phyloP scores from a whole-genome alignment of 2,888 invertebrate genomes.

The Girardia tigrina region DNA sequence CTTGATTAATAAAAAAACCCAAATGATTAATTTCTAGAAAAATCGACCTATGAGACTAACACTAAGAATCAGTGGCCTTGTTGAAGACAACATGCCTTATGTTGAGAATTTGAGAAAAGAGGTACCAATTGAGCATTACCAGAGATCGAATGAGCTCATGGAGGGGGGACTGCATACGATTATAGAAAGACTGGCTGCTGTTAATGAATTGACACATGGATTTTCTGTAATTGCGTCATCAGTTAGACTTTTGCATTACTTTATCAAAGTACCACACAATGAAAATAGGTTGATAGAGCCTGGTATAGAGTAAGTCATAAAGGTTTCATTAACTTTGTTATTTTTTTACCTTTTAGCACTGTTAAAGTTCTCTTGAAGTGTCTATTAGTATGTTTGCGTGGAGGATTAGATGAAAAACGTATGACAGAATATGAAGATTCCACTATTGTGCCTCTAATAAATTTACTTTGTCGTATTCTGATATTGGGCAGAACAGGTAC shows the following conservation, averaged over 20 bases:
- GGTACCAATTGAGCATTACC: not conserved
- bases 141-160: not conserved
- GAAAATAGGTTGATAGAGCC: not conserved
- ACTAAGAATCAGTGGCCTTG: constrained; percentile 21
- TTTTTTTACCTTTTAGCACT: not conserved
- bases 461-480: not conserved
- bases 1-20: not conserved
- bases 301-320: not conserved
- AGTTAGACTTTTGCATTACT: not conserved
- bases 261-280: constrained; percentile 6
- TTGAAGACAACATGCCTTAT: constrained; percentile 23
- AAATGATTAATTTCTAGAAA: not conserved
- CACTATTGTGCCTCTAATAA: not conserved
- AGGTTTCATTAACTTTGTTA: not conserved
- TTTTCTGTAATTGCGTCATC: not conserved
- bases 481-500: not conserved
- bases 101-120: constrained; percentile 24
- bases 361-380: not conserved
- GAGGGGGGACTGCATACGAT: constrained; percentile 19
- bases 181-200: not conserved
- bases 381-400: not conserved
- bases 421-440: constrained; percentile 17
- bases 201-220: constrained; percentile 2
- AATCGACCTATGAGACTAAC: constrained; percentile 28
- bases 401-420: constrained; percentile 19